Conservation (phyloP, 2,888 invertebrate genomes). For the Noctua pronuba region DNA sequence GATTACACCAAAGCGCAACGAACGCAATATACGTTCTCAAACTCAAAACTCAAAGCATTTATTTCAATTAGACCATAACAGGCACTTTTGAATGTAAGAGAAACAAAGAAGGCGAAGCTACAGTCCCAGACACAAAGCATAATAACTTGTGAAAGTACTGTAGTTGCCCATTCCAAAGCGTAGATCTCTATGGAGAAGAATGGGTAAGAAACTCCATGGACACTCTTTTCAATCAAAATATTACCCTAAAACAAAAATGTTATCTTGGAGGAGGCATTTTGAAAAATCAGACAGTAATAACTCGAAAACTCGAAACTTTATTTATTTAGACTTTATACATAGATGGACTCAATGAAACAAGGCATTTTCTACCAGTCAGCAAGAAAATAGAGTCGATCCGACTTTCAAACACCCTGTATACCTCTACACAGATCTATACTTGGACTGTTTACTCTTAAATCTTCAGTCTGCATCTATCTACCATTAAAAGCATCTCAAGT, state of each 20-base stretch:
- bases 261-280: neutral
- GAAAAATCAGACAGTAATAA: neutral
- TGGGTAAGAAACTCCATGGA: too few relatives aligned
- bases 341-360: neutral
- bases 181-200: too few relatives aligned
- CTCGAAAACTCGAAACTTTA: neutral
- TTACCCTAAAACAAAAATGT: neutral
- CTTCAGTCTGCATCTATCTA: constrained; percentile 14
- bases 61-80: too few relatives aligned
- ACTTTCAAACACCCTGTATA: constrained; percentile 3
- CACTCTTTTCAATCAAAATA: too few relatives aligned
- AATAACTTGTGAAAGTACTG: too few relatives aligned
- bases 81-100: too few relatives aligned
- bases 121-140: too few relatives aligned
- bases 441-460: constrained; percentile 14
- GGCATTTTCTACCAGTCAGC: neutral
- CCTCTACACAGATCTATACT: constrained; percentile 26
- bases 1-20: too few relatives aligned
- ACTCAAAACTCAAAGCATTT: too few relatives aligned
- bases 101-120: too few relatives aligned
- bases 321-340: neutral
- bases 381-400: neutral
- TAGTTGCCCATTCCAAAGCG: too few relatives aligned
- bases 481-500: constrained; percentile 49
- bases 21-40: too few relatives aligned